phyloP scores from a whole-genome alignment of 2,113 vertebrate genomes.

The Trichechus manatus region DNA sequence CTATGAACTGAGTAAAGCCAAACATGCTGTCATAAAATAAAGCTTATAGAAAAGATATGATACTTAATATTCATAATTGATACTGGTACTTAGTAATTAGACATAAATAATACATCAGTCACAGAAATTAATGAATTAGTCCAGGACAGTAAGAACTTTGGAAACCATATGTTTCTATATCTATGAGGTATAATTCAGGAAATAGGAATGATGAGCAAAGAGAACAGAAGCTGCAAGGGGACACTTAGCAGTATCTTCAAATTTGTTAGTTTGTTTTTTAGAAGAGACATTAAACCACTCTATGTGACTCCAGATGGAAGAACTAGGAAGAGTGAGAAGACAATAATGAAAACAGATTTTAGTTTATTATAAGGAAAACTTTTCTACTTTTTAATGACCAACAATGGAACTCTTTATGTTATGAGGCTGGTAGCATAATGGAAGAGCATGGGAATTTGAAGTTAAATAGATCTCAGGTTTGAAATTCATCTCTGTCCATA shows the following conservation, averaged over 20 bases:
- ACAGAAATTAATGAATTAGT: background rate
- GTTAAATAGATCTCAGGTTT: background rate
- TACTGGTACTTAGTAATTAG: slow-evolving; percentile 50
- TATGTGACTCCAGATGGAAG: background rate
- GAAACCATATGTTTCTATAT: background rate
- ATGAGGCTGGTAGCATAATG: background rate
- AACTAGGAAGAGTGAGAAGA: background rate
- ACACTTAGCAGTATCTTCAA: background rate
- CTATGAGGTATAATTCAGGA: background rate
- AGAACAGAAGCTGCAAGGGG: background rate
- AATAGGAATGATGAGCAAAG: background rate
- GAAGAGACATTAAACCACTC: slow-evolving; percentile 27
- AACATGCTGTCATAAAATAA: slow-evolving; percentile 23
- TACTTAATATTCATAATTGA: background rate
- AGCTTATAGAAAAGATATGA: slow-evolving; percentile 30
- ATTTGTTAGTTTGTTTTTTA: slow-evolving; percentile 4
- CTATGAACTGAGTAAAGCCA: slow-evolving; percentile 30
- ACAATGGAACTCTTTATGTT: background rate
- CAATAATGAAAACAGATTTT: background rate
- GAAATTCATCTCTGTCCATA: background rate
- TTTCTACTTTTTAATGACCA: slow-evolving; percentile 33
- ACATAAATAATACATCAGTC: slow-evolving; percentile 31
- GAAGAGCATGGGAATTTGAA: background rate
- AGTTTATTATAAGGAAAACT: background rate
- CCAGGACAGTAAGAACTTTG: background rate